phyloP scores from a whole-genome alignment of 2,797 vertebrate species.

The Alexandromys oeconomus region DNA sequence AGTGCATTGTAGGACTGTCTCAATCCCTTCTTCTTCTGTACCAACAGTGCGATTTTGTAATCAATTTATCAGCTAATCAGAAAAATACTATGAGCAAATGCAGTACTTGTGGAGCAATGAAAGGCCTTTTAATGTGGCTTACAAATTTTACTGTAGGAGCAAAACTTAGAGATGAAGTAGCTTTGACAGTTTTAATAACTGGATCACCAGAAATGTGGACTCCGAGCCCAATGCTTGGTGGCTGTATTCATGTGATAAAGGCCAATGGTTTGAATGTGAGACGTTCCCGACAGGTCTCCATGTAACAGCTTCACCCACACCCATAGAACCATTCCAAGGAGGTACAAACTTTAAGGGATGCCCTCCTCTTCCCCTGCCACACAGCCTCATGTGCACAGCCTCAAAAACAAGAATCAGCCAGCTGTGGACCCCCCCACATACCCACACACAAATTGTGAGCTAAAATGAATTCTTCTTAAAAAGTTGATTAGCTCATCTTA shows the following conservation, averaged over 20 bases:
- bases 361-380: not conserved
- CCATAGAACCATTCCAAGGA: not conserved
- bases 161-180: constrained; percentile 1
- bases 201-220: not conserved
- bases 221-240: not conserved
- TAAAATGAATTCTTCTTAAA: not conserved
- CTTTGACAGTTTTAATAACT: not conserved
- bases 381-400: not conserved
- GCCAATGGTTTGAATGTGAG: not conserved
- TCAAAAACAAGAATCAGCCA: not conserved
- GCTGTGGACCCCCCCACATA: too few species aligned
- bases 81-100: not conserved
- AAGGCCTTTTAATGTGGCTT: not conserved
- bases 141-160: not conserved
- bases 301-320: not conserved
- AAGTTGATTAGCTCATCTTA: not conserved
- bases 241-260: not conserved
- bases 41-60: not conserved
- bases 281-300: too few species aligned
- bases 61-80: not conserved
- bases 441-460: not conserved
- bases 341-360: not conserved
- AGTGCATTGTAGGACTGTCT: not conserved
- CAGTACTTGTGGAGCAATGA: not conserved
- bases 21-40: not conserved